These are phyloP conservation scores for Gracilinanus agilis DNA, from an alignment of 2,113 vertebrate species.

Conservation along the genomic window DNA sequence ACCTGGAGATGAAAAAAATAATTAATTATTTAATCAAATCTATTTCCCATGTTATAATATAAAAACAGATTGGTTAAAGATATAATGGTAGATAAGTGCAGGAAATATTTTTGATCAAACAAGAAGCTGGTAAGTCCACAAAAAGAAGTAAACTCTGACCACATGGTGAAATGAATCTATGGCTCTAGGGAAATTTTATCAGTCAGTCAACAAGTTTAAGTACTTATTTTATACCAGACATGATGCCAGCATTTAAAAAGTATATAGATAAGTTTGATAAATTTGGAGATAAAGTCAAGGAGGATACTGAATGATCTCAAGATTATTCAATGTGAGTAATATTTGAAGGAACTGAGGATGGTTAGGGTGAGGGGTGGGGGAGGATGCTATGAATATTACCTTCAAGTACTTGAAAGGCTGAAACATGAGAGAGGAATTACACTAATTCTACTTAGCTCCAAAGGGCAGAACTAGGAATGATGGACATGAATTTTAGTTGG, in stretches of 20 bases:
- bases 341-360: background rate
- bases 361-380: background rate
- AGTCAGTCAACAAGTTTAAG: background rate
- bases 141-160: background rate
- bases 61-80: background rate
- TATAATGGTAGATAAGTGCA: background rate
- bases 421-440: background rate
- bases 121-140: background rate
- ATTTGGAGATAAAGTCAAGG: background rate
- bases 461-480: background rate
- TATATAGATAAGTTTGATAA: background rate
- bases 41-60: background rate
- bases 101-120: background rate
- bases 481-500: background rate
- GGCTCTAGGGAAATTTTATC: background rate
- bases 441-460: background rate
- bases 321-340: background rate
- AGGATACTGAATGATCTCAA: background rate
- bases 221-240: background rate
- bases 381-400: background rate
- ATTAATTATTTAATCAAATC: background rate
- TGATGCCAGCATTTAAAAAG: background rate
- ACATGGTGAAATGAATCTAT: background rate
- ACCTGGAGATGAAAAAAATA: constrained; percentile 2
- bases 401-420: background rate